Base-by-base conservation (phyloP, 2,797 vertebrate species). In the Neomorphus geoffroyi region DNA sequence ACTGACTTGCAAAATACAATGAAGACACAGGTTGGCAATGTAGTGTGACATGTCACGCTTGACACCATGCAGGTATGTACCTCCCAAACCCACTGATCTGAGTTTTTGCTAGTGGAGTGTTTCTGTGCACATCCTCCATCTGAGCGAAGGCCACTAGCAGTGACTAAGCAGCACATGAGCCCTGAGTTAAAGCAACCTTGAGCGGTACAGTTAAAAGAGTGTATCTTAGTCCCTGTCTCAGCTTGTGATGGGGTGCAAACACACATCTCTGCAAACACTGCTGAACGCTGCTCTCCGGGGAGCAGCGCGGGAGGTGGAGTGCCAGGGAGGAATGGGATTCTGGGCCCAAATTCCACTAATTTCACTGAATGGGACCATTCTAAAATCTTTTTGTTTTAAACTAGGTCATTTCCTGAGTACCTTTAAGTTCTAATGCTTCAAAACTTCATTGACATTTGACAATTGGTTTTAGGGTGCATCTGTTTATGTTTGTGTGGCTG, bases 61-160 rank as follows among this genome's bases (percentile, higher is more conserved):
- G 91, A 75, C 91, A 90, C 73, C 94, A 94, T 73, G 93, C 95
- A 94, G 90, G 83, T n/a, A 41, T 8, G 87, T 60, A 11, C 57
- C 53, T 60, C 79, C 72, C 53, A 2, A 56, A 64, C 28, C 10
- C 3, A 1, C 46, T 13, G 23, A 50, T 4, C n/a, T 21, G 11
- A 37, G 5, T 18, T 37, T 61, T 43, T 30, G 22, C 65, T 66
- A 30, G n/a, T 1, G 24, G 53, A 13, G 50, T 2, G 19, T 13
- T 65, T 45, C 62, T 50, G 73, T 32, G 91, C 46, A 3, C 15
- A 13, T 77, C 87, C 77, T 91, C 66, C 95, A 90, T 70, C 87
- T 92, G 91, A 95, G 91, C 92, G 48, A 61, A 90, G 89, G 91
- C 88, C 1, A 1, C 33, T 3, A 28, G 50, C 70, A 1, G 10